Evolutionary conservation across 2,113 vertebrate species (phyloP), one percentile per base, ranked within the genome.

Genomic region (Phylloscopus trochilus): DNA sequence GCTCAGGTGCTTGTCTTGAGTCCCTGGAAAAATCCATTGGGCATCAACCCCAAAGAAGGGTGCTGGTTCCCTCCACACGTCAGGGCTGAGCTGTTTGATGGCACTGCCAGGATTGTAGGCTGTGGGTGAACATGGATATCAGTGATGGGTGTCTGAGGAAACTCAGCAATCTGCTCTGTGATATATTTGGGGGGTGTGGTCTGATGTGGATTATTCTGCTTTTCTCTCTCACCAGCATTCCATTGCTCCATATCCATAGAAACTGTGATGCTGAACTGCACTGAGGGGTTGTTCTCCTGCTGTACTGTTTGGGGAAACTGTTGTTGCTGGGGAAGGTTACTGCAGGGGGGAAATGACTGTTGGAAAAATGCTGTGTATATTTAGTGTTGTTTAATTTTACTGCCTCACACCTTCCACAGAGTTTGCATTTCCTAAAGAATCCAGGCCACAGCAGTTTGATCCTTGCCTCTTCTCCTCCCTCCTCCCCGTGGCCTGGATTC

Each of bases 401-500:
- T 89, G 74, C 64, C 86, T 83, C 41, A 33, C 47, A 2, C 66
- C 31, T 77, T 94, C 22, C 80, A 66, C 77, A 52, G 64, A 33
- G 56, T 73, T 69, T 82, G 56, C 52, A 46, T 92, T 92, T 83
- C 75, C 76, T 63, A 31, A 52, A 56, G 93, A 92, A 93, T 96
- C 56, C 60, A 75, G 86, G 93, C 85, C 88, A 90, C 85, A 43
- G 73, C 47, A 58, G 47, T 37, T 89, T 6, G 10, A 4, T 35
- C n/a, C 39, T 70, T 43, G 17, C 39, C 80, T 30, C 77, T 7
- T 30, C 78, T 41, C 24, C 24, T 19, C 68, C 63, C 37, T 55
- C 52, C 22, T 37, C 19, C 49, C 28, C 8, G n/a, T 95, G 90
- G 88, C 95, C 81, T 91, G 17, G 93, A 93, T 92, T 96, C 90